Conservation (phyloP, 1,140 invertebrate species). For the Drosophila nigrodunni region DNA sequence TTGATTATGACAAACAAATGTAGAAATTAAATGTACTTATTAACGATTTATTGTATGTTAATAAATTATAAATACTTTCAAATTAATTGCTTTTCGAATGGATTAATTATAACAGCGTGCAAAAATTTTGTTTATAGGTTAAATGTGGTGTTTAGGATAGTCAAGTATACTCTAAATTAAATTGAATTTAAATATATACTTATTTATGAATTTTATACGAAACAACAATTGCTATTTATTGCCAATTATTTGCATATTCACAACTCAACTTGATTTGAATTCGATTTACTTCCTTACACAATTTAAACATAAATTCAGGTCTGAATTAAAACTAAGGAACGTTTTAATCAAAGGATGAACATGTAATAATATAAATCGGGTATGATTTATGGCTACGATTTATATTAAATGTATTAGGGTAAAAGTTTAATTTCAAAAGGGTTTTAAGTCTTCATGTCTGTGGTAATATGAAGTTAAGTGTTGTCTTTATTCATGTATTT, state of each 20-base stretch:
- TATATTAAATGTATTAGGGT: too few species aligned
- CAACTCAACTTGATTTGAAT: constrained; percentile 15
- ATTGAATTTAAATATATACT: constrained; percentile 25
- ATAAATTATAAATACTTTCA: constrained; percentile 31
- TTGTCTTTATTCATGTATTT: background rate
- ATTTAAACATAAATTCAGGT: background rate
- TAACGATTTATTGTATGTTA: constrained; percentile 49
- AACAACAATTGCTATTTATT: constrained; percentile 40
- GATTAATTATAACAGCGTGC: constrained; percentile 7
- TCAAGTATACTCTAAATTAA: constrained; percentile 5
- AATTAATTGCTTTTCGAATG: constrained; percentile 31
- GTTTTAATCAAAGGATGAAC: too few species aligned
- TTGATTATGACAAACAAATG: constrained; percentile 62
- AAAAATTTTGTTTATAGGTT: constrained; percentile 7
- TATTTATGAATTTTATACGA: constrained; percentile 12
- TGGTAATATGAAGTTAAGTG: too few species aligned
- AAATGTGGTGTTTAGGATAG: background rate
- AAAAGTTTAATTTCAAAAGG: too few species aligned
- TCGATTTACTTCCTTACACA: constrained; percentile 6
- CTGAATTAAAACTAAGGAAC: background rate
- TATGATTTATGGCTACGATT: too few species aligned
- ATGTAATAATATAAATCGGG: too few species aligned
- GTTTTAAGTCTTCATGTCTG: too few species aligned
- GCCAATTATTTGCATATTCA: constrained; percentile 28
- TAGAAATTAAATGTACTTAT: constrained; percentile 33